Percentiles rank a stretch among this genome's conserved stretches.
Evolutionary conservation across 2,888 invertebrate species (phyloP).

Genomic region (Serripes groenlandicus): DNA sequence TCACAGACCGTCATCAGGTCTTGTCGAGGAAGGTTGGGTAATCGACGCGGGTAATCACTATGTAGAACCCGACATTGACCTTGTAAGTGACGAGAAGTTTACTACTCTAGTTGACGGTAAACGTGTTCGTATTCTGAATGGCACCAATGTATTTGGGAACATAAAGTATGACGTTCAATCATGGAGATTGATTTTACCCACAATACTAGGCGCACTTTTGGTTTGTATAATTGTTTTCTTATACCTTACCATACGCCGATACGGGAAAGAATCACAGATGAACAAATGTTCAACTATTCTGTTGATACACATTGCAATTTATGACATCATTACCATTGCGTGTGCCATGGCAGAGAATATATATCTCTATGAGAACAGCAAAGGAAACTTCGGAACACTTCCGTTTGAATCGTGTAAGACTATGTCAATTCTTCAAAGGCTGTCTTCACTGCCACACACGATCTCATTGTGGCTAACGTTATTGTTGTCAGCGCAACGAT

Average conservation of each 20-base stretch:
- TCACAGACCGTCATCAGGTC: too few relatives aligned
- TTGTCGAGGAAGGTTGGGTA: too few relatives aligned
- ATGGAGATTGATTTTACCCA: neutral
- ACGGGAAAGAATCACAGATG: neutral
- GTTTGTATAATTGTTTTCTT: neutral
- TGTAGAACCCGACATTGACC: too few relatives aligned
- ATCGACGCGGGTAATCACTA: too few relatives aligned
- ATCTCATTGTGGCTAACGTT: neutral
- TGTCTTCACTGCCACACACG: conserved; percentile 3
- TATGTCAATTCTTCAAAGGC: neutral
- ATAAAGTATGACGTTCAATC: neutral
- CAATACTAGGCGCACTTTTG: neutral
- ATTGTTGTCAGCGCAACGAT: neutral
- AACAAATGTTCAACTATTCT: neutral
- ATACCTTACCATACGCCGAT: neutral
- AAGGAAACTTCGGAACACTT: neutral
- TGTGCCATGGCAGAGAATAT: conserved; percentile 2
- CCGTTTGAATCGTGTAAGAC: neutral
- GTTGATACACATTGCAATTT: neutral
- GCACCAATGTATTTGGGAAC: neutral
- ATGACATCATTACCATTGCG: neutral
- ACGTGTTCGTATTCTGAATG: neutral
- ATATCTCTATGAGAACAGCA: neutral
- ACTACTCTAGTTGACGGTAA: neutral
- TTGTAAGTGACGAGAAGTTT: neutral